Evolutionary conservation across 2,797 vertebrate genomes (phyloP), one percentile per base, ranked within the genome.

Genomic region (Silurus lanzhouensis): DNA sequence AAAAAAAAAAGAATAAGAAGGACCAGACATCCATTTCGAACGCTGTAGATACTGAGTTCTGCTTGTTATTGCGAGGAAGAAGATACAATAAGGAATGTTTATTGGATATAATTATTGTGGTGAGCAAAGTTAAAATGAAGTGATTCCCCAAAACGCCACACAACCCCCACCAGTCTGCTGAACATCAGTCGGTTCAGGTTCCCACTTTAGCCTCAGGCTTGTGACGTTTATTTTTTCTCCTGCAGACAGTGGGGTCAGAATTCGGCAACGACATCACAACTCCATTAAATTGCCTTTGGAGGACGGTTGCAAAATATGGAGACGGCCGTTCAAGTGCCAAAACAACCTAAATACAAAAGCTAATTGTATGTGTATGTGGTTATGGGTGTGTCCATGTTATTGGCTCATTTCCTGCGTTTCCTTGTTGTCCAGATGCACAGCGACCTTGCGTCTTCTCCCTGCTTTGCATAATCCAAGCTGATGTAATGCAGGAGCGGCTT

Each of bases 401-500:
- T 90, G 87, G 89, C 87, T 88, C 84, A 38, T 44, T 87, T 64
- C 79, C 71, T 63, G 82, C 84, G 84, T 77, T 82, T 87, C 79
- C 68, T 77, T 55, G 76, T 88, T 84, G 93, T 94, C 94, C 94
- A 94, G 94, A 95, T 94, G 94, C 94, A 93, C 91, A 94, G 94
- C 93, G 95, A 95, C 95, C 95, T 95, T 95, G 94, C 91, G 87
- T 60, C 87, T 89, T 91, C 91, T 91, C 90, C 92, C 91, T 92
- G 91, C 91, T 95, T 95, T 92, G 93, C 95, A 94, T 95, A 93
- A 94, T 94, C 92, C 92, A 90, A 88, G 90, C 87, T 95, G 94
- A 95, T 91, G 93, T 95, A 92, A 95, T 92, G 87, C 89, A 86
- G 88, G 92, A 92, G 92, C 91, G 91, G 92, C 92, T 87, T 87